A percentile compares a stretch with the other conserved stretches of the same genome.
These are phyloP conservation scores for Hippopotamus amphibius DNA, from an alignment of 2,113 vertebrate genomes.

Conservation along the genomic window DNA sequence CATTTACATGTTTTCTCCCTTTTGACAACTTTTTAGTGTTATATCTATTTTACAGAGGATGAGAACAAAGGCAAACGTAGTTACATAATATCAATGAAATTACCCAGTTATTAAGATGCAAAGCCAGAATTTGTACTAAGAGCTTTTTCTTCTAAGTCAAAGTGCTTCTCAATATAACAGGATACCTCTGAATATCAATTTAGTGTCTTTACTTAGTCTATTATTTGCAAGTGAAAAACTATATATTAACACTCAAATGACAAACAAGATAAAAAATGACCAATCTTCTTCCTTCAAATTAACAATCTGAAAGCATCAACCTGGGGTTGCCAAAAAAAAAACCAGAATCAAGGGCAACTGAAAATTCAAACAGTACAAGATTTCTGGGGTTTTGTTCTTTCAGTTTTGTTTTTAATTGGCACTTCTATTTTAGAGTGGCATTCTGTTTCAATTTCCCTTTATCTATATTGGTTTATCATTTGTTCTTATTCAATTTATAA, in stretches of 20 bases:
- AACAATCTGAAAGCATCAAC: slow-evolving; percentile 18
- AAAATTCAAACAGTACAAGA: slow-evolving; percentile 51
- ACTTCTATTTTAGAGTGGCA: slow-evolving; percentile 53
- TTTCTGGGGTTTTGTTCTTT: neutral
- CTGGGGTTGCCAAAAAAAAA: neutral
- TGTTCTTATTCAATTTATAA: slow-evolving; percentile 73
- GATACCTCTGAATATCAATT: slow-evolving; percentile 8
- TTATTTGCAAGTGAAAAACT: slow-evolving; percentile 6
- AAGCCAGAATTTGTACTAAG: slow-evolving; percentile 49
- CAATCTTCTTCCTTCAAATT: neutral
- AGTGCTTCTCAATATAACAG: neutral
- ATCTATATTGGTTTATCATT: slow-evolving; percentile 69
- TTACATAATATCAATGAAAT: slow-evolving; percentile 1
- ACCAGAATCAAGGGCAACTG: neutral
- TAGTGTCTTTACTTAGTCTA: slow-evolving; percentile 3
- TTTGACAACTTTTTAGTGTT: slow-evolving; percentile 47
- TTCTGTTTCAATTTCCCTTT: slow-evolving; percentile 65
- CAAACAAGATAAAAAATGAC: neutral
- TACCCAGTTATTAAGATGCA: slow-evolving; percentile 19
- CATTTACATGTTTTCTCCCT: neutral
- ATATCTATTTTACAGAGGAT: neutral
- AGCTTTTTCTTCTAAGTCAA: slow-evolving; percentile 36
- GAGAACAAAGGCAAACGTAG: slow-evolving; percentile 26
- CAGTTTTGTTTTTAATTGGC: slow-evolving; percentile 53
- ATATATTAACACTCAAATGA: neutral